Evolutionary conservation across 2,113 vertebrate species (phyloP).

Genomic region (Brienomyrus longianalis): DNA sequence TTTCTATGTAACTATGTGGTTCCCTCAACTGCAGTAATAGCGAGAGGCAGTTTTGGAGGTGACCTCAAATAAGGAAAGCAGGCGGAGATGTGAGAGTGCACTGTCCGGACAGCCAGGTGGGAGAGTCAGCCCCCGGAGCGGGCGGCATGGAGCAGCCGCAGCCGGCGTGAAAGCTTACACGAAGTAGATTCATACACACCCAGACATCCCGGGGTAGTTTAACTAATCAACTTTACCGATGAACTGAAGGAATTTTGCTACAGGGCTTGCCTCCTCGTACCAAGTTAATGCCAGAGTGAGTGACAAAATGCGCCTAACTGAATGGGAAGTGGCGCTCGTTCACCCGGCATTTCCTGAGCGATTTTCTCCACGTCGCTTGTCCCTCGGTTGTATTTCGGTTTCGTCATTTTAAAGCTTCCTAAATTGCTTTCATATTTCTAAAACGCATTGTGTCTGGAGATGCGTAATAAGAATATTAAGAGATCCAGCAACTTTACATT

Average conservation of each 20-base stretch:
- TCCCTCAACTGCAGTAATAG: not conserved
- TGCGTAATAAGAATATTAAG: conserved; percentile 35
- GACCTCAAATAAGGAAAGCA: not conserved
- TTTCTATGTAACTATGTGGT: not conserved
- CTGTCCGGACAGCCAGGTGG: not conserved
- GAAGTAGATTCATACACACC: not conserved
- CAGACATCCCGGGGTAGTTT: not conserved
- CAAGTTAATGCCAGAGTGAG: not conserved
- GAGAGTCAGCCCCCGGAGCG: not conserved
- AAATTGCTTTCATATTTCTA: conserved; percentile 37
- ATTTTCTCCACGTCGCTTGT: not conserved
- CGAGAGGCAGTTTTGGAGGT: not conserved
- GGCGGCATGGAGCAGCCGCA: not conserved
- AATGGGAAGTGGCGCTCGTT: not conserved
- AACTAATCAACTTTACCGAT: not conserved
- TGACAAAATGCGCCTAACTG: not conserved
- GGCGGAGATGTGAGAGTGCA: not conserved
- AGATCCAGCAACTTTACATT: conserved; percentile 42
- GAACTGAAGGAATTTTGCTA: not conserved
- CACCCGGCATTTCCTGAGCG: not conserved
- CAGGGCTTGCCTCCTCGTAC: not conserved
- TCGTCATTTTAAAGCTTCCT: not conserved
- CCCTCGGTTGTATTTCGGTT: not conserved
- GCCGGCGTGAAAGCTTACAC: not conserved
- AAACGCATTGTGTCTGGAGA: conserved; percentile 53